Evolutionary conservation across 2,797 vertebrate species (phyloP), one percentile per base, ranked within the genome.

Genomic region (Pseudochirops corinnae): DNA sequence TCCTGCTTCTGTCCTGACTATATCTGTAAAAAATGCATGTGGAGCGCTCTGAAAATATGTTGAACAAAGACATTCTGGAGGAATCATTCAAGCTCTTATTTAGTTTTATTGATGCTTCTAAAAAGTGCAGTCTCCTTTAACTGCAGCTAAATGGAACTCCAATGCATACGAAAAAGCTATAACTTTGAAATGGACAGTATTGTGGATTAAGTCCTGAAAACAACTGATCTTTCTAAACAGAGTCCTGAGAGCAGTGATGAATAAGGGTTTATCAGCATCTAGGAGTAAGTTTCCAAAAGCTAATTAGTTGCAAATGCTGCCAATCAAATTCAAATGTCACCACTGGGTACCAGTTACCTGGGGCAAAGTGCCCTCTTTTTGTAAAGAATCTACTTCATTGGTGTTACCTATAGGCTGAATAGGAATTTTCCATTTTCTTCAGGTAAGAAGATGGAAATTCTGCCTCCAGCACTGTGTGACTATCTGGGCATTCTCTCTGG

Each of bases 111-210:
- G 0, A 53, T 92, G 92, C 7, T 93, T 92, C 92, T 56, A 90
- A 91, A 92, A 93, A n/a, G 4, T 55, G 9, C 12, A 29, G 6
- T 92, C 18, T 4, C 10, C 13, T 56, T 56, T 93, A 82, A 90
- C 92, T 33, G 31, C 95, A 93, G 58, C 3, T 91, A 82, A 92
- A 91, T 90, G 28, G 5, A 56, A 94, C 93, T 93, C 4, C 90
- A 87, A 93, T 39, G 18, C 33, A 93, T 92, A 33, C 14, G 92
- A 96, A 92, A 46, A 55, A 95, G 26, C n/a, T 91, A 0, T 94
- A 50, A 91, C 60, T 67, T 55, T 90, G 39, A 92, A 82, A 82
- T 46, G 21, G 18, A 82, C 39, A 46, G 46, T 82, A 46, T 46
- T 82, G 46, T 82, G 74, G 39, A 46, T 53, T 46, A 82, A 46